phyloP scores from a whole-genome alignment of 2,888 invertebrate genomes.

The Ceriagrion tenellum region DNA sequence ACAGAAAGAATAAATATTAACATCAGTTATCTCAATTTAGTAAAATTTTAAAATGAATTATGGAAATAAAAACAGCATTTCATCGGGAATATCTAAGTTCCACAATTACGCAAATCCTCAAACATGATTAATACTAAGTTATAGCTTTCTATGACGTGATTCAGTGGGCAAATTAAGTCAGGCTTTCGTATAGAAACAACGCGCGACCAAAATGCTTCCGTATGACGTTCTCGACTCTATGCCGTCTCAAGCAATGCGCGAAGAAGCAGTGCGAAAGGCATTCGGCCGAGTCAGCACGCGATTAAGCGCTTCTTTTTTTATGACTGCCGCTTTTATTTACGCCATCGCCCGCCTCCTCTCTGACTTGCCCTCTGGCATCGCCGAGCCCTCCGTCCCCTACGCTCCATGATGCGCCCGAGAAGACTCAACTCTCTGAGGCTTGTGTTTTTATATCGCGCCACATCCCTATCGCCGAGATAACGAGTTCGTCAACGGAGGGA shows the following conservation, averaged over 20 bases:
- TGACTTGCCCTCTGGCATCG: neutral
- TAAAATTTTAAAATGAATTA: no score
- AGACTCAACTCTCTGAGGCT: neutral
- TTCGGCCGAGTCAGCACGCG: neutral
- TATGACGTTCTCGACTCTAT: neutral
- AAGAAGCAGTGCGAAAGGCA: neutral
- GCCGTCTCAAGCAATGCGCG: neutral
- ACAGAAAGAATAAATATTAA: no score
- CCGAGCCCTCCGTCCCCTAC: neutral
- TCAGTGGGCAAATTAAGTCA: no score
- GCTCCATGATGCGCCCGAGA: neutral
- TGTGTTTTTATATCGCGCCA: conserved; percentile 8
- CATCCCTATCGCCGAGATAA: conserved; percentile 3
- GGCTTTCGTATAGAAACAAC: no score
- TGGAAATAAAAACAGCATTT: no score
- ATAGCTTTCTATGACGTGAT: no score
- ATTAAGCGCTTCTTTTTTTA: neutral
- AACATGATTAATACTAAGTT: no score
- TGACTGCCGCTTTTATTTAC: neutral
- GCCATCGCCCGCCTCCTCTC: neutral
- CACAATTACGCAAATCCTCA: no score
- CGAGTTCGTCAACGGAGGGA: neutral
- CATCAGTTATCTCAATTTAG: no score
- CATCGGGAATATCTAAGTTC: no score
- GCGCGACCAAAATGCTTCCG: neutral